phyloP scores from a whole-genome alignment of 2,113 vertebrate genomes.

The Meles meles region DNA sequence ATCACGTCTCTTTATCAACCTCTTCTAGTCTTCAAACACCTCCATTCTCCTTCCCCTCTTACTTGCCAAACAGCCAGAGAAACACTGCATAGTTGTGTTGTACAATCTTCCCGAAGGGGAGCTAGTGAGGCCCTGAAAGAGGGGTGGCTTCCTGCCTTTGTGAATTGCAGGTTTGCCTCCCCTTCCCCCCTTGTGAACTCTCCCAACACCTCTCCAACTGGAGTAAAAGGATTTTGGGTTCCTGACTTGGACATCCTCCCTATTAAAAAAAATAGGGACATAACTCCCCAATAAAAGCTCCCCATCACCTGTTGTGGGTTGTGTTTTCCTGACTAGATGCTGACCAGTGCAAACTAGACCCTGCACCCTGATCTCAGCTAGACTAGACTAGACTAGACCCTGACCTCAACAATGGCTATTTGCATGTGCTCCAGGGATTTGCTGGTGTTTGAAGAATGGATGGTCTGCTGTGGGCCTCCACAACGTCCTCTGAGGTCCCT shows the following conservation, averaged over 20 bases:
- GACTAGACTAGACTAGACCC: neutral
- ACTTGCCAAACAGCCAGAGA: neutral
- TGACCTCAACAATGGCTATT: neutral
- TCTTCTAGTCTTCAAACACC: neutral
- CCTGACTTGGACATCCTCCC: too few relatives aligned
- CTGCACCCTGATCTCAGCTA: too few relatives aligned
- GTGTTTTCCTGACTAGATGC: neutral
- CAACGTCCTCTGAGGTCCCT: neutral
- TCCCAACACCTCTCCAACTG: neutral
- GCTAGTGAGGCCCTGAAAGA: neutral
- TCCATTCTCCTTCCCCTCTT: neutral
- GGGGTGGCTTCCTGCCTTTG: neutral
- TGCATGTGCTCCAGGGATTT: neutral
- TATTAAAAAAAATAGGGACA: too few relatives aligned
- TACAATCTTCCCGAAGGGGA: neutral
- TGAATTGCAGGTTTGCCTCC: neutral
- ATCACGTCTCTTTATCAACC: neutral
- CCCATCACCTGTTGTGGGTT: neutral
- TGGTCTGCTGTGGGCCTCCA: neutral
- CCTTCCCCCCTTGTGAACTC: neutral
- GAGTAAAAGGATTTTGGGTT: too few relatives aligned
- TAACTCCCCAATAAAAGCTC: neutral
- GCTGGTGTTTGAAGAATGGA: neutral
- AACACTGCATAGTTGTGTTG: neutral
- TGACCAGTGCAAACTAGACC: neutral